Percentiles rank a stretch among this genome's conserved stretches.
Conservation (phyloP, 2,888 invertebrate species). For the Acrocyrtus sp. region DNA sequence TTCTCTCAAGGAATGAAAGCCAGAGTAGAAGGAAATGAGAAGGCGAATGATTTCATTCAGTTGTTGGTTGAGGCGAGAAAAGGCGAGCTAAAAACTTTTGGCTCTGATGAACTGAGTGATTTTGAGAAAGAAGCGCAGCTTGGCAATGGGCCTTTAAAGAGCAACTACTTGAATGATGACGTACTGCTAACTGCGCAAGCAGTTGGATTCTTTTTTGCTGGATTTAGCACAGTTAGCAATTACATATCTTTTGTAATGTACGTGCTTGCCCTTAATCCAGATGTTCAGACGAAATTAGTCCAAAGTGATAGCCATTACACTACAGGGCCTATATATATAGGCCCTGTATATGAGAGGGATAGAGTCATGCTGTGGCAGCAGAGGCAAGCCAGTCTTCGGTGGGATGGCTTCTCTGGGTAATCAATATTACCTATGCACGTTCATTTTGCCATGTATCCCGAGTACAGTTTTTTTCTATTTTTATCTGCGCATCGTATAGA, state of each 20-base stretch:
- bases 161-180: not conserved
- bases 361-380: not conserved
- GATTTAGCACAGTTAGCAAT: not conserved
- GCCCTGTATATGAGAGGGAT: not conserved
- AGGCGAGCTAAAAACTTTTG: not conserved
- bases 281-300: constrained; percentile 28
- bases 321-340: not conserved
- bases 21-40: not conserved
- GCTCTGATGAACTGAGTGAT: constrained; percentile 2
- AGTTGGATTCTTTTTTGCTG: constrained; percentile 13
- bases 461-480: too few species aligned
- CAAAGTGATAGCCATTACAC: constrained; percentile 1
- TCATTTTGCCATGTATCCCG: too few species aligned
- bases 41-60: not conserved
- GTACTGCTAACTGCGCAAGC: constrained; percentile 7
- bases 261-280: constrained; percentile 23
- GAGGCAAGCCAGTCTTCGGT: not conserved
- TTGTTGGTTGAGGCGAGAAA: not conserved
- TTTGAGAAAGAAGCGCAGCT: constrained; percentile 17
- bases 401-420: constrained; percentile 2
- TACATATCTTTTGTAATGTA: constrained; percentile 15
- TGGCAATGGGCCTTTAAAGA: not conserved
- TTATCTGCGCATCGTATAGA: too few species aligned
- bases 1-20: not conserved
- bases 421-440: not conserved